A percentile compares a stretch with the other conserved stretches of the same genome.
These are phyloP conservation scores for Emydura subglobosa DNA, from an alignment of 2,113 vertebrate genomes.

Conservation along the genomic window DNA sequence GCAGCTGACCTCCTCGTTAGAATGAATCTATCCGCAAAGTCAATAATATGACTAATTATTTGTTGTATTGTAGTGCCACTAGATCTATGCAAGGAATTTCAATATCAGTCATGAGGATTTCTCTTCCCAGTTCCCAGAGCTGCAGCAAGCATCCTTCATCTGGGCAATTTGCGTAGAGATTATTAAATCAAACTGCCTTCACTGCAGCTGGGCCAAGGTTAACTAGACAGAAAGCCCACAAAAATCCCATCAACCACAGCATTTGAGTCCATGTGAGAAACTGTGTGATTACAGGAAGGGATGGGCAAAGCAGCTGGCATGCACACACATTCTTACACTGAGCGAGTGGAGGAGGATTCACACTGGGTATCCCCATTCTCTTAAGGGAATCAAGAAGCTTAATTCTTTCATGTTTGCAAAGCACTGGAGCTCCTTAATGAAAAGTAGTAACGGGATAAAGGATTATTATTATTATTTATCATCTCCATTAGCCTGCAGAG, in stretches of 20 bases:
- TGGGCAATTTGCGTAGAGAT: slow-evolving; percentile 45
- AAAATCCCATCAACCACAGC: slow-evolving; percentile 6
- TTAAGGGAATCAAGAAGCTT: not conserved
- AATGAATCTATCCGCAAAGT: not conserved
- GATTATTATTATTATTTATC: not conserved
- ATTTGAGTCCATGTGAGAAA: not conserved
- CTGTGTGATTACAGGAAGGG: fast-evolving
- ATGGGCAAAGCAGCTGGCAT: not conserved
- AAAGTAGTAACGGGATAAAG: not conserved
- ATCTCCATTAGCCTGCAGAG: fast-evolving
- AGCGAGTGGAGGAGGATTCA: fast-evolving
- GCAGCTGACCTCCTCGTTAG: not conserved
- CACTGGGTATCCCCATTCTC: not conserved
- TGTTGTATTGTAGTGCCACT: not conserved
- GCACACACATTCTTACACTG: not conserved
- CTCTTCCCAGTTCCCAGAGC: slow-evolving; percentile 2
- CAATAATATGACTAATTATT: not conserved
- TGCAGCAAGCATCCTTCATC: slow-evolving; percentile 20
- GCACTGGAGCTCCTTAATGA: not conserved
- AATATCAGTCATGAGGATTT: not conserved
- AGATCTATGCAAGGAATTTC: not conserved
- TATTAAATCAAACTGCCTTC: slow-evolving; percentile 38
- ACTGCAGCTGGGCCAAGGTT: slow-evolving; percentile 64
- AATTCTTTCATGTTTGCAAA: not conserved
- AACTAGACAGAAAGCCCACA: slow-evolving; percentile 55